These are phyloP conservation scores for Xenops minutus DNA, from an alignment of 2,797 vertebrate species.

Conservation along the genomic window DNA sequence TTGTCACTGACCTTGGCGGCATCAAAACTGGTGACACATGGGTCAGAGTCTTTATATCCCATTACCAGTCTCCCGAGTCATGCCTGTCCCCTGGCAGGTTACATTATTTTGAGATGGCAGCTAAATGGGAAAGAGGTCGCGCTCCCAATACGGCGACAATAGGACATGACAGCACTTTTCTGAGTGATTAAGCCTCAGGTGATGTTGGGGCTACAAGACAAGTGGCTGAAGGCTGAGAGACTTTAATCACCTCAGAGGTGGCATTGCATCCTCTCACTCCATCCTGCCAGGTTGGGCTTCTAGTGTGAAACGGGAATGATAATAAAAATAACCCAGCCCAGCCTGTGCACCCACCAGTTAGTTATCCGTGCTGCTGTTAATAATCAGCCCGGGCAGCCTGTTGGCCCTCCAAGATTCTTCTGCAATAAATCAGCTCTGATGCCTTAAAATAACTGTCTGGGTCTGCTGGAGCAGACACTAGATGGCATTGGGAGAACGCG, in stretches of 20 bases:
- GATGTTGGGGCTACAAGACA: constrained; percentile 29
- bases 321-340: background rate
- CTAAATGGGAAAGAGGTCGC: constrained; percentile 44
- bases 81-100: background rate
- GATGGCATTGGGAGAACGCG: constrained; percentile 58
- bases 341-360: background rate
- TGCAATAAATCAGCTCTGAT: constrained; percentile 25
- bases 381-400: background rate
- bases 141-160: constrained; percentile 54
- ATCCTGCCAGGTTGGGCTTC: background rate
- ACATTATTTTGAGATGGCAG: constrained; percentile 39
- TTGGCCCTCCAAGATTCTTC: background rate
- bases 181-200: constrained; percentile 56
- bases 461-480: background rate
- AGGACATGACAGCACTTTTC: constrained; percentile 56
- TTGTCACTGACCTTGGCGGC: background rate
- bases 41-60: constrained; percentile 34
- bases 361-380: background rate
- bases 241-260: constrained; percentile 2
- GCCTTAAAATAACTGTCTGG: background rate
- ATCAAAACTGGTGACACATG: background rate
- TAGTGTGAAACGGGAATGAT: background rate
- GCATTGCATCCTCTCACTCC: background rate
- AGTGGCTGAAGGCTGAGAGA: constrained; percentile 32
- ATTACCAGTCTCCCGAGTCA: constrained; percentile 32